Base-by-base conservation (phyloP, 2,797 vertebrate genomes). In the Enteromius afrohamiltoni region DNA sequence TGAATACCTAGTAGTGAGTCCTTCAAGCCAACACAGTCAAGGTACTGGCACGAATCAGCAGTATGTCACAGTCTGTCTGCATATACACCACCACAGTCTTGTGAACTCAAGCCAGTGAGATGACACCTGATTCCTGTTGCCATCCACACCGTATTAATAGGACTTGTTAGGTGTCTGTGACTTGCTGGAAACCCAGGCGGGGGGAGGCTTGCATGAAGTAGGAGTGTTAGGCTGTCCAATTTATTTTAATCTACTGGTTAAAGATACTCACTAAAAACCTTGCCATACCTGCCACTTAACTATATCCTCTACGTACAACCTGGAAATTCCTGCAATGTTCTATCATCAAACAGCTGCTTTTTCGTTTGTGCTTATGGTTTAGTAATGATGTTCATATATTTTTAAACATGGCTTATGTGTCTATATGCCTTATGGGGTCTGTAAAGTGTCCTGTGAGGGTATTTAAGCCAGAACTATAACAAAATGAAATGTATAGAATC, bases 141-240 rank as follows among this genome's bases (percentile, higher is more conserved):
- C 85, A 17, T 88, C 88, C 83, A 26, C 86, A 87, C 89, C 74
- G 51, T 90, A 90, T 91, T 90, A 91, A 91, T 90, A 89, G 91
- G 85, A 88, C 85, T 85, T 82, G 86, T 87, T 87, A 85, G 85
- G 79, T 82, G 74, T 83, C 78, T 55, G 55, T 82, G 84, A 79
- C 86, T 84, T 79, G 84, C 81, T 77, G 80, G 87, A 87, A 90
- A 90, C 85, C 83, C 53, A 85, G 83, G 67, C 45, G 60, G 51
- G 81, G 85, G 75, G 82, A 71, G 78, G 77, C 47, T 69, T 68
- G 68, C 21, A 75, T 40, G 60, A 69, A 40, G 29, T 14, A 49
- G 10, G 17, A 37, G 67, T 74, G 45, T 42, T 78, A 51, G 13
- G 29, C 53, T 76, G 77, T 80, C 49, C 83, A 85, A 84, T 88